Percentiles rank a stretch among this genome's conserved stretches.
phyloP scores from a whole-genome alignment of 30 jellyfish, hydroid and myxozoan genomes.

The Chrysaora quinquecirrha region DNA sequence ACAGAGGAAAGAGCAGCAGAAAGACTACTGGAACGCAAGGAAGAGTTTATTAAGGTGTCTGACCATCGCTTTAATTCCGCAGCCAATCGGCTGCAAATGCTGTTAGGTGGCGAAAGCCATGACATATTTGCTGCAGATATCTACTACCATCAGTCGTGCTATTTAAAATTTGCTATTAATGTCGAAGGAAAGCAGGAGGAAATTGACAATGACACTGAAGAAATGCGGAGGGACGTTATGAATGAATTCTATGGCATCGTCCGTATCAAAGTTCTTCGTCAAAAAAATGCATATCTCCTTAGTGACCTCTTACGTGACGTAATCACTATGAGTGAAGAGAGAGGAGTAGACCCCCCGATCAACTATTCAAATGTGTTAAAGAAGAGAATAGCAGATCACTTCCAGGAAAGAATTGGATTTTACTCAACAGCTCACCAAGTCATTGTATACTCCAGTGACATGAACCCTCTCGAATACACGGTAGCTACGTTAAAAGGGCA shows the following conservation, averaged over 20 bases:
- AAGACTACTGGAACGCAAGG: neutral
- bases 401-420: slow-evolving; percentile 31
- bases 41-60: neutral
- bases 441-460: slow-evolving; percentile 50
- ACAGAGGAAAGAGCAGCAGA: neutral
- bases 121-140: slow-evolving; percentile 23
- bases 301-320: neutral
- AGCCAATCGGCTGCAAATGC: slow-evolving; percentile 4
- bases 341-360: neutral
- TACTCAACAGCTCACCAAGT: slow-evolving; percentile 16
- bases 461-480: slow-evolving; percentile 50
- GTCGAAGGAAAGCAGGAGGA: neutral
- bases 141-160: slow-evolving; percentile 8
- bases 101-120: neutral
- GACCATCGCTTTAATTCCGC: slow-evolving; percentile 22
- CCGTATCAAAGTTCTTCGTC: neutral
- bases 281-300: slow-evolving; percentile 1
- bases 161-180: neutral
- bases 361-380: neutral
- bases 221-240: neutral
- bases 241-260: slow-evolving; percentile 3
- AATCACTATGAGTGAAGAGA: neutral
- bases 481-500: slow-evolving; percentile 47
- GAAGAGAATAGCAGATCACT: neutral
- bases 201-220: neutral